Evolutionary conservation across 2,888 invertebrate genomes (phyloP).

Genomic region (Leistus spinibarbis): DNA sequence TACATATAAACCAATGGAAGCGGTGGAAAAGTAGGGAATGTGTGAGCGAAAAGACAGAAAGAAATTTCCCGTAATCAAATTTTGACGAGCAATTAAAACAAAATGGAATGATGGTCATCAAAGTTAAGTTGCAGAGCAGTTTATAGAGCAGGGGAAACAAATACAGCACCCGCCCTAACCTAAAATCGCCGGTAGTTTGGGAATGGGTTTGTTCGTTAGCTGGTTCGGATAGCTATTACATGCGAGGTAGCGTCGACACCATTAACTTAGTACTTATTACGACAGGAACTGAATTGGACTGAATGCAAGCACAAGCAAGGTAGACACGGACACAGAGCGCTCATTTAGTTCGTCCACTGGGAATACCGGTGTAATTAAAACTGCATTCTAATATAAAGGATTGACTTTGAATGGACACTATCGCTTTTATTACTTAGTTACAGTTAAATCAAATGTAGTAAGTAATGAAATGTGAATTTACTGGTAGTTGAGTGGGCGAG

Average conservation of each 20-base stretch:
- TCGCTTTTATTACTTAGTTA: slow-evolving; percentile 23
- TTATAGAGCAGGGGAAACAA: slow-evolving; percentile 49
- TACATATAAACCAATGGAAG: background rate
- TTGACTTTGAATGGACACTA: slow-evolving; percentile 51
- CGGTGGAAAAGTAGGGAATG: slow-evolving; percentile 1
- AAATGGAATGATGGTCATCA: slow-evolving; percentile 57
- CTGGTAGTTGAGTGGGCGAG: background rate
- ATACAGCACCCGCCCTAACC: slow-evolving; percentile 41
- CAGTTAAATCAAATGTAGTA: slow-evolving; percentile 29
- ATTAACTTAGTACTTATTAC: slow-evolving; percentile 33
- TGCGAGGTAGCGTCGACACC: slow-evolving; percentile 19
- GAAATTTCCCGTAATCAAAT: slow-evolving; percentile 57
- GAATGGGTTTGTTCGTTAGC: background rate
- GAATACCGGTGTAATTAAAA: slow-evolving; percentile 55
- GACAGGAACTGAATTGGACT: background rate
- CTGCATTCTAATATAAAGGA: slow-evolving; percentile 53
- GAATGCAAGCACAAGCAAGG: slow-evolving; percentile 3
- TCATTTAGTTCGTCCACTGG: slow-evolving; percentile 51
- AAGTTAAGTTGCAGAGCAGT: slow-evolving; percentile 50
- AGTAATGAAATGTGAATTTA: slow-evolving; percentile 1
- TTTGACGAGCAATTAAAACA: slow-evolving; percentile 59
- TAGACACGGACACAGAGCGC: background rate
- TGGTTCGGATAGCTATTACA: background rate
- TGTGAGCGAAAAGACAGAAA: slow-evolving; percentile 47
- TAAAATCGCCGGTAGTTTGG: background rate